A percentile compares a stretch with the other conserved stretches of the same genome.
These are phyloP conservation scores for Dufourea novaeangliae DNA, from an alignment of 1,140 invertebrate species.

Conservation along the genomic window DNA sequence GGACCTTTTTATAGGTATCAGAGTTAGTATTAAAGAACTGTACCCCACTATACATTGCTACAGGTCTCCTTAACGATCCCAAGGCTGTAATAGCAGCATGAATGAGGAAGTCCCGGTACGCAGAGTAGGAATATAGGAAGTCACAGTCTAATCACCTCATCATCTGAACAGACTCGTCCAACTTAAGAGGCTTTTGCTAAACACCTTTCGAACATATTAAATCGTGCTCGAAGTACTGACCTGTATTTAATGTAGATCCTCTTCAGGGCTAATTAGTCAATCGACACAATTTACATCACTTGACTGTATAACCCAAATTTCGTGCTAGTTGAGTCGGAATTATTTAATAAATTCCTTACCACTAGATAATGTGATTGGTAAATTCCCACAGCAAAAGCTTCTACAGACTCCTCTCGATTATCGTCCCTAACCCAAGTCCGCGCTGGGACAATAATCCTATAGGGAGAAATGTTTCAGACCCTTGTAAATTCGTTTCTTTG, in stretches of 20 bases:
- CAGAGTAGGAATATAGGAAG: not conserved
- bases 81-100: not conserved
- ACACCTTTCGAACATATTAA: not conserved
- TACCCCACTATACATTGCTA: too few species aligned
- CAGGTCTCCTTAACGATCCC: too few species aligned
- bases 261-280: not conserved
- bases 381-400: too few species aligned
- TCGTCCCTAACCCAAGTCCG: too few species aligned
- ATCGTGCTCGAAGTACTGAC: slow-evolving; percentile 6
- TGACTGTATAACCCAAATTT: not conserved
- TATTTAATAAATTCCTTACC: too few species aligned
- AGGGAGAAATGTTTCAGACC: too few species aligned
- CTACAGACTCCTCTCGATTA: too few species aligned
- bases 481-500: too few species aligned
- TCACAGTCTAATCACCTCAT: not conserved
- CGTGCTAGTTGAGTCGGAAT: not conserved
- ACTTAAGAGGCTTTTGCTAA: not conserved
- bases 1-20: too few species aligned
- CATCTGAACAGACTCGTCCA: not conserved
- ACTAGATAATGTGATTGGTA: too few species aligned
- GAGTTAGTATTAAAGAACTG: too few species aligned
- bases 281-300: not conserved
- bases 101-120: not conserved
- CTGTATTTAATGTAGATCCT: not conserved
- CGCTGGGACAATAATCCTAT: too few species aligned